Percentiles rank a stretch among this genome's conserved stretches.
phyloP scores from a whole-genome alignment of 2,113 vertebrate species.

The Nyctereutes procyonoides region DNA sequence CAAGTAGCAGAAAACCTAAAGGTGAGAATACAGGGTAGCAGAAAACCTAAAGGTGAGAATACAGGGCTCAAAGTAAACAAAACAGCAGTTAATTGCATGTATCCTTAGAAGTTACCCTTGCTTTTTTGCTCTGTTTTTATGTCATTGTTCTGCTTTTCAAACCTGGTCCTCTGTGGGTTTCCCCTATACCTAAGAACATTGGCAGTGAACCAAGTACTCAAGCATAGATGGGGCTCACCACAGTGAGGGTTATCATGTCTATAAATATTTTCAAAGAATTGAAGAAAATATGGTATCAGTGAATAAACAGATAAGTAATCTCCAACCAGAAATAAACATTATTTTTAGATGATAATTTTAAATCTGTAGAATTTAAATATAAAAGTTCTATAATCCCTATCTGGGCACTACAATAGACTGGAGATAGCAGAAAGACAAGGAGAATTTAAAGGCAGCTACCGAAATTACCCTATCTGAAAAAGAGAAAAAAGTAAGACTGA shows the following conservation, averaged over 20 bases:
- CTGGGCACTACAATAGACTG: neutral
- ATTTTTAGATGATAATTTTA: neutral
- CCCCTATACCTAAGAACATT: neutral
- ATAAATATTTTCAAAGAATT: neutral
- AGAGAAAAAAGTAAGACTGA: neutral
- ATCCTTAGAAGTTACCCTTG: neutral
- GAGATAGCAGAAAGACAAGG: neutral
- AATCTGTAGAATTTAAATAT: neutral
- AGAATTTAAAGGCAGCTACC: neutral
- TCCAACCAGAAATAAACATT: neutral
- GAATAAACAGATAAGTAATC: neutral
- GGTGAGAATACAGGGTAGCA: neutral
- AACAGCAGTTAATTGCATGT: neutral
- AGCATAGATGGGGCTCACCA: neutral
- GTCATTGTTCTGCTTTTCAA: neutral
- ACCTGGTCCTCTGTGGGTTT: neutral
- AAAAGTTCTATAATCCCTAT: neutral
- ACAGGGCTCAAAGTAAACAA: neutral
- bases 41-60: neutral
- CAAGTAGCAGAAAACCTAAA: neutral
- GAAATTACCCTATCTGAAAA: neutral
- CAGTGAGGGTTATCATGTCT: neutral
- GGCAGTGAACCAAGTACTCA: neutral
- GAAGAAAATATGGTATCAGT: neutral
- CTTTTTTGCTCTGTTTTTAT: neutral